Base-by-base conservation (phyloP, 2,888 invertebrate species). In the Arctia plantaginis region DNA sequence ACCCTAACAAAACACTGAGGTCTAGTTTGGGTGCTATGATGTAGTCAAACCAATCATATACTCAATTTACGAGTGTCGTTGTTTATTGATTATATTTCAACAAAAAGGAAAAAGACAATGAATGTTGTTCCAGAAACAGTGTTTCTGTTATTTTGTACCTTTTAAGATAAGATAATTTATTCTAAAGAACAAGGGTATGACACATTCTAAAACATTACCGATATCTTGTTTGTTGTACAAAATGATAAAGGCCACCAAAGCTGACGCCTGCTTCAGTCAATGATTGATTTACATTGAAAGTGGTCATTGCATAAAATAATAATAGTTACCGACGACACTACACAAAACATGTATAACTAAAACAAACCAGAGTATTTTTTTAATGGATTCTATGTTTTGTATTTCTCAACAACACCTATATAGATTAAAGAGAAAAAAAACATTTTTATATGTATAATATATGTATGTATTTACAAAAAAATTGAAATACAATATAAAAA, bases 131-230 rank as follows among this genome's bases (percentile, higher is more conserved):
- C 47, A 47, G 44, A 30, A 47, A 47, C 18, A 44, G 1, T 47
- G 44, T 27, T 44, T 47, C 23, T 33, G 47, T 47, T 67, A 47
- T 67, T 33, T 67, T 47, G 33, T 23, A 30, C 12, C 47, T 47
- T 47, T 67, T 23, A 33, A 47, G 67, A 67, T 67, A 67, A 67
- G 67, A 67, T 67, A 67, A 44, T 67, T 18, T 20, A 20, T 66
- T 27, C 27, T 66, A 66, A 27, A 66, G 27, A n/a, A 67, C 66
- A 20, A 30, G 18, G 3, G 59, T 15, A 20, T 44, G 66, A 67
- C 66, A 27, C 30, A 62, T 62, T 62, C 62, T 30, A 18, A 30
- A 10, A 59, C 8, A 59, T 59, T 59, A 69, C n/a, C 39, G 20
- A 8, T 69, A 41, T 41, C 59, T 70, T 62, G 59, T 62, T 59